Base-by-base conservation (phyloP, 2,888 invertebrate species). In the Pheosia tremula region DNA sequence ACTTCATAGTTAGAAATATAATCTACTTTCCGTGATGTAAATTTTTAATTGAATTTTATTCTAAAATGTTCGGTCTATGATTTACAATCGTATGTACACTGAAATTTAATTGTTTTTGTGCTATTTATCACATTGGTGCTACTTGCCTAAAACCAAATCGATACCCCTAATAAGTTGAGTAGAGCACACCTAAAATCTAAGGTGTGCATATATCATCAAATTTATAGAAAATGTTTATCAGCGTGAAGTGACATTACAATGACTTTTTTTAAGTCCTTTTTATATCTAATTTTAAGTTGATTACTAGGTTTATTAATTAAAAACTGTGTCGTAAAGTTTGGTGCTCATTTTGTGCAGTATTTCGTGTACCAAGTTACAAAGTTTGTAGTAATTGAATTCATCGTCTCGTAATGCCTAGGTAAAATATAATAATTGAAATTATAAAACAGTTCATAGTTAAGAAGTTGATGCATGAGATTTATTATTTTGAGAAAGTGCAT, bases 401-500 rank as follows among this genome's bases (percentile, higher is more conserved):
- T 71, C 65, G 72, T 79, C 68, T 78, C 64, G 71, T 81, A 77
- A 24, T 78, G 68, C 47, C 65, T 67, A 68, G 68, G 60, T 69
- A 58, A 24, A 69, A 66, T 62, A 62, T 54, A 64, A 57, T 64
- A 67, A 68, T 61, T 61, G 64, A 65, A 59, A 63, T 68, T 58
- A 60, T 57, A 80, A 78, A 62, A 73, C 71, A 68, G 56, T 64
- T 67, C 64, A 71, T 69, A 75, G 64, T 67, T 82, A 83, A 74
- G 67, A 71, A 64, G 75, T 79, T 78, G 59, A 79, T 78, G 67
- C 74, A 72, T 79, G 80, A 84, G 70, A 83, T 78, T 79, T 80
- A 82, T 88, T 86, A 87, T 90, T 90, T 90, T 90, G 85, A 85
- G 87, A 90, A 84, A 81, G 79, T 85, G 86, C 86, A 90, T 91